Conservation (phyloP, 2,797 vertebrate genomes). For the Triplophysa yarkandensis region DNA sequence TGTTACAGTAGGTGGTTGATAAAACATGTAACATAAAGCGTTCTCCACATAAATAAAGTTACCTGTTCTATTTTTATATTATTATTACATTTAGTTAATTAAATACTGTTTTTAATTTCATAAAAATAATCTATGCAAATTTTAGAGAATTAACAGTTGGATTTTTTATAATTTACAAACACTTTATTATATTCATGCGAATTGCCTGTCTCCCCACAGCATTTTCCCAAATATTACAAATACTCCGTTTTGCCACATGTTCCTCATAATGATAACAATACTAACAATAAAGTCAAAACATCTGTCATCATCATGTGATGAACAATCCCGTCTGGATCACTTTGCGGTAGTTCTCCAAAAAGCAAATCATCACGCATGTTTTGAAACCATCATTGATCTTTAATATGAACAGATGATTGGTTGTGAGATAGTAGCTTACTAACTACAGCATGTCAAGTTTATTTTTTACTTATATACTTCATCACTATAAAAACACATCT, state of each 20-base stretch:
- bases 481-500: conserved; percentile 10
- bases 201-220: conserved; percentile 14
- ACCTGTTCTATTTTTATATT: no score
- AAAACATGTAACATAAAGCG: no score
- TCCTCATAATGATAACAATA: conserved; percentile 35
- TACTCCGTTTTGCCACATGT: conserved; percentile 40
- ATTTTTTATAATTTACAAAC: no score
- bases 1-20: no score
- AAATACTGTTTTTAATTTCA: no score
- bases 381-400: neutral
- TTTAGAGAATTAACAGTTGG: no score
- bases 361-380: conserved; percentile 6
- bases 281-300: conserved; percentile 39
- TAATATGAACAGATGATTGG: conserved; percentile 31
- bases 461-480: conserved; percentile 8
- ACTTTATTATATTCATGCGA: neutral
- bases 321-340: conserved; percentile 19
- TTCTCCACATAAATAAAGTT: no score
- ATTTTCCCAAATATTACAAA: conserved; percentile 14
- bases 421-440: conserved; percentile 12
- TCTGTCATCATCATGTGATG: conserved; percentile 38
- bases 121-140: no score
- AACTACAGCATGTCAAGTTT: neutral
- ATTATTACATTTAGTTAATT: no score
- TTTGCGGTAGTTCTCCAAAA: conserved; percentile 30